These are phyloP conservation scores for Akabosia matsudoensis DNA, from an alignment of 1,140 invertebrate species.

Conservation along the genomic window DNA sequence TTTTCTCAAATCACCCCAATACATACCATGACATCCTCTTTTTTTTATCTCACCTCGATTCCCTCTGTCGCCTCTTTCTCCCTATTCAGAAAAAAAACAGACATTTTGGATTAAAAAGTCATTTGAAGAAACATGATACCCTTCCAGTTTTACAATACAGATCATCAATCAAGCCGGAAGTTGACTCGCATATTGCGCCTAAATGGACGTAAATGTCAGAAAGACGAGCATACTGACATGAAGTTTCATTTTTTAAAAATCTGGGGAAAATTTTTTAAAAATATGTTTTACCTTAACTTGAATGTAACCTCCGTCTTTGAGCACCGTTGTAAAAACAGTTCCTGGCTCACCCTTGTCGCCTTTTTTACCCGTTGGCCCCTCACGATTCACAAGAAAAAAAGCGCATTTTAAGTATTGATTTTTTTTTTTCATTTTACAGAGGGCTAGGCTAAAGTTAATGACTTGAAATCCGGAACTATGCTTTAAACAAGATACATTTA, in stretches of 20 bases:
- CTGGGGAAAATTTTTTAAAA: neutral
- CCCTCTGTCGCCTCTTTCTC: neutral
- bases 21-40: no score
- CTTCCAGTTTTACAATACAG: no score
- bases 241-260: no score
- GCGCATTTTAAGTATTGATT: constrained; percentile 6
- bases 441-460: neutral
- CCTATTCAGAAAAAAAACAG: no score
- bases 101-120: no score
- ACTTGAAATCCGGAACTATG: neutral
- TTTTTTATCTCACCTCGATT: neutral
- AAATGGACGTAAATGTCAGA: no score
- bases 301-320: neutral
- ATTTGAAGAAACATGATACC: no score
- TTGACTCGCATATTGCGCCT: no score
- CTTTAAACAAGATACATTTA: no score
- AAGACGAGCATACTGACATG: no score
- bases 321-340: neutral
- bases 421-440: neutral
- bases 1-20: no score
- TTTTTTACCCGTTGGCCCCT: neutral
- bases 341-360: neutral
- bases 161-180: neutral
- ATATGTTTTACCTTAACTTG: constrained; percentile 11
- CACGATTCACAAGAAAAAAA: neutral